These are phyloP conservation scores for Bos javanicus DNA, from an alignment of 2,113 vertebrate species.

Conservation along the genomic window DNA sequence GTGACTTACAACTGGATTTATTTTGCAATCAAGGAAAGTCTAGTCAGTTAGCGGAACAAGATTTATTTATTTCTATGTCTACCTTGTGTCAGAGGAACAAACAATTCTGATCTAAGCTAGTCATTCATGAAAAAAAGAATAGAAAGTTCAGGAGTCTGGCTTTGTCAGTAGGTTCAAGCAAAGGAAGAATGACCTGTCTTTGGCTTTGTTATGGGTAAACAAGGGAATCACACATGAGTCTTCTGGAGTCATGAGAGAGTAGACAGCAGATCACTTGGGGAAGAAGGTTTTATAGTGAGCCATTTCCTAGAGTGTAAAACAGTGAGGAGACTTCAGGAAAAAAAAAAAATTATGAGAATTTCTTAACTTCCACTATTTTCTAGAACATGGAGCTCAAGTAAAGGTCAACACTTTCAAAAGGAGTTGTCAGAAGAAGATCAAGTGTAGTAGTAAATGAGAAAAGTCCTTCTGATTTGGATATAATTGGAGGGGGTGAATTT, in stretches of 20 bases:
- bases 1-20: not conserved
- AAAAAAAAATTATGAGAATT: not conserved
- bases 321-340: not conserved
- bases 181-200: not conserved
- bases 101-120: not conserved
- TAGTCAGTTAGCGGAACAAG: not conserved
- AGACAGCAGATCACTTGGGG: not conserved
- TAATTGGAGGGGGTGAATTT: not conserved
- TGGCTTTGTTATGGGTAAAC: not conserved
- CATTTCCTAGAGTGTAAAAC: not conserved
- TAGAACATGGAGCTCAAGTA: not conserved
- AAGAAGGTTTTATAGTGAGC: not conserved
- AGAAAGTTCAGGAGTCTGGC: not conserved
- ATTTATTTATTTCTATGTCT: not conserved
- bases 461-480: not conserved
- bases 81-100: not conserved
- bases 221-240: not conserved
- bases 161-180: not conserved
- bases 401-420: not conserved
- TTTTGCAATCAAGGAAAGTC: not conserved
- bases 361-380: not conserved
- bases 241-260: not conserved
- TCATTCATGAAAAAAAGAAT: not conserved
- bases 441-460: not conserved
- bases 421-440: not conserved